A percentile compares a stretch with the other conserved stretches of the same genome.
Evolutionary conservation across 2,113 vertebrate genomes (phyloP).

Genomic region (Hoplias malabaricus): DNA sequence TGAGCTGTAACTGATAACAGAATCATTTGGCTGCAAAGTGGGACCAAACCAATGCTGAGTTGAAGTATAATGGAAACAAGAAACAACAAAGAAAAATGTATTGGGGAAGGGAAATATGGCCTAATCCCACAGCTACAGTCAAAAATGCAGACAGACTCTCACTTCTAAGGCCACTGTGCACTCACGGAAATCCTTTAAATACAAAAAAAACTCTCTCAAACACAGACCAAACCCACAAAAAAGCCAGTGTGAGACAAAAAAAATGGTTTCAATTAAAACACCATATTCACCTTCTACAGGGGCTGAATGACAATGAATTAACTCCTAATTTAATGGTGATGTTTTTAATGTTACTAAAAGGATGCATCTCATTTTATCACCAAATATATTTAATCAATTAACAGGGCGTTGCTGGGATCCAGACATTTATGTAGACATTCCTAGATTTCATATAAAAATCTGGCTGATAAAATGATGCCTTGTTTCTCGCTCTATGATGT

Average conservation of each 20-base stretch:
- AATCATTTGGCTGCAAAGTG: constrained; percentile 6
- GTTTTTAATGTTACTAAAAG: too few species aligned
- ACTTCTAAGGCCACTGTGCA: not conserved
- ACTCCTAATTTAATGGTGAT: too few species aligned
- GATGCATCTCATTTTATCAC: too few species aligned
- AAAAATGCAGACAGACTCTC: not conserved
- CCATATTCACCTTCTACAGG: constrained; percentile 55
- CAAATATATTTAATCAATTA: too few species aligned
- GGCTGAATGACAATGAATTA: too few species aligned
- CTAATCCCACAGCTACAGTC: not conserved
- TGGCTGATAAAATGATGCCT: too few species aligned
- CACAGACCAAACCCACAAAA: not conserved
- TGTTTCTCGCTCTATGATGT: too few species aligned
- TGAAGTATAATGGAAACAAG: constrained; percentile 24
- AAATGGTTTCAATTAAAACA: constrained; percentile 36
- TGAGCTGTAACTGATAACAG: constrained; percentile 18
- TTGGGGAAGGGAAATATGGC: constrained; percentile 31
- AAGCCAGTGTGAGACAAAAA: constrained; percentile 30
- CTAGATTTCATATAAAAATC: too few species aligned
- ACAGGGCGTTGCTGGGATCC: too few species aligned
- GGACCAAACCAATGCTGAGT: not conserved
- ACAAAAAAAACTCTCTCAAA: not conserved
- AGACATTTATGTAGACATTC: too few species aligned
- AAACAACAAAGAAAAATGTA: not conserved
- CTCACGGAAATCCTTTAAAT: not conserved